phyloP scores from a whole-genome alignment of 1,140 invertebrate species.

The Calosoma granatense region DNA sequence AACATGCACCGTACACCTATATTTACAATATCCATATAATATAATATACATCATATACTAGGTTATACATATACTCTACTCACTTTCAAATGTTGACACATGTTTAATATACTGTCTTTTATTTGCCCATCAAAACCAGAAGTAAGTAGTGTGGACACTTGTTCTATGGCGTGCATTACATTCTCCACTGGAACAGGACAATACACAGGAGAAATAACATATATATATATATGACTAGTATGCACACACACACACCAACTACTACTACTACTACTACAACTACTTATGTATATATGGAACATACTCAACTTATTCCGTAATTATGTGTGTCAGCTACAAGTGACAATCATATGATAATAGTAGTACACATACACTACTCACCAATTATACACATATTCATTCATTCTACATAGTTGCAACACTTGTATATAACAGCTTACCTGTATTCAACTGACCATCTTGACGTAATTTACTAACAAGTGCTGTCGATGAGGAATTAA shows the following conservation, averaged over 20 bases:
- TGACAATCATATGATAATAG: background rate
- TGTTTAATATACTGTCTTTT: conserved; percentile 29
- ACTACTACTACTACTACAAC: background rate
- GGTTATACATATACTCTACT: background rate
- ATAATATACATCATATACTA: conserved; percentile 12
- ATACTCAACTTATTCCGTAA: background rate
- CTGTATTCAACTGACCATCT: conserved; percentile 33
- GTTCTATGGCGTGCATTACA: conserved; percentile 33
- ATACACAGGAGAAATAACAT: background rate
- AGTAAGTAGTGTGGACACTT: conserved; percentile 29
- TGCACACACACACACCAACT: background rate
- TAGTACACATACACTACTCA: background rate
- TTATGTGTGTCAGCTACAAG: background rate
- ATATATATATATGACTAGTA: background rate
- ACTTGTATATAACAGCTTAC: no score
- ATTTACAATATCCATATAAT: conserved; percentile 19
- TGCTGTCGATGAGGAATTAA: conserved; percentile 33
- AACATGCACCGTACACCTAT: conserved; percentile 33
- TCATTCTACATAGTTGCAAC: no score
- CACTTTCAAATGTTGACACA: conserved; percentile 33
- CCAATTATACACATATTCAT: no score
- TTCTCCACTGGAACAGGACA: conserved; percentile 28
- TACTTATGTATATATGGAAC: no score
- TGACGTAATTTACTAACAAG: conserved; percentile 31
- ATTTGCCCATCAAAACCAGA: conserved; percentile 22